A percentile compares a stretch with the other conserved stretches of the same genome.
Evolutionary conservation across 2,113 vertebrate genomes (phyloP).

Genomic region (Diadophis punctatus): DNA sequence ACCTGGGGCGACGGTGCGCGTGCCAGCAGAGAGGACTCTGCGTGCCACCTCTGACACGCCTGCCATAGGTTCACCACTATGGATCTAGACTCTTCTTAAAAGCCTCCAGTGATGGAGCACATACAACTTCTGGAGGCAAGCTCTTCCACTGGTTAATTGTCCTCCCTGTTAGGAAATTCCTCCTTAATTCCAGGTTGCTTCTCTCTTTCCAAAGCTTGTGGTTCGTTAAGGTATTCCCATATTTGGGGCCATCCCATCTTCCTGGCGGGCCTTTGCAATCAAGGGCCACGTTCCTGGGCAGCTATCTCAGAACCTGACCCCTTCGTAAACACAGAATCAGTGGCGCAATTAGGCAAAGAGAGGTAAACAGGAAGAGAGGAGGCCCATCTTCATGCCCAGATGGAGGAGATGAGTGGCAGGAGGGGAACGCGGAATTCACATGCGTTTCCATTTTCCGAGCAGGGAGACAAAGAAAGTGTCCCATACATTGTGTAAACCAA

Average conservation of each 20-base stretch:
- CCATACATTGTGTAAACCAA: slow-evolving; percentile 19
- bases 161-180: too few species aligned
- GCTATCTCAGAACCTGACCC: not conserved
- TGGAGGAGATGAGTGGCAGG: too few species aligned
- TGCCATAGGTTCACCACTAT: too few species aligned
- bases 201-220: not conserved
- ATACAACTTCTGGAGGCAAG: too few species aligned
- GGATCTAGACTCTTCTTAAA: too few species aligned
- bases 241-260: not conserved
- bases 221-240: not conserved
- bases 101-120: too few species aligned
- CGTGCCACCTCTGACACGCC: too few species aligned
- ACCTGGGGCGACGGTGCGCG: too few species aligned
- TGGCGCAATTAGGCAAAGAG: slow-evolving; percentile 7
- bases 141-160: too few species aligned
- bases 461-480: slow-evolving; percentile 9
- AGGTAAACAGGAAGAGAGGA: slow-evolving; percentile 18
- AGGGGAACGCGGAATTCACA: not conserved
- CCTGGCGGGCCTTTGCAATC: slow-evolving; percentile 2
- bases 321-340: slow-evolving; percentile 18
- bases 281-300: not conserved
- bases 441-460: not conserved
- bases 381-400: not conserved
- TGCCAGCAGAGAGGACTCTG: too few species aligned
- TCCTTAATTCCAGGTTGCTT: too few species aligned